Percentiles rank a stretch among this genome's conserved stretches.
phyloP scores from a whole-genome alignment of 2,797 vertebrate species.

The Jordanella pulchra region DNA sequence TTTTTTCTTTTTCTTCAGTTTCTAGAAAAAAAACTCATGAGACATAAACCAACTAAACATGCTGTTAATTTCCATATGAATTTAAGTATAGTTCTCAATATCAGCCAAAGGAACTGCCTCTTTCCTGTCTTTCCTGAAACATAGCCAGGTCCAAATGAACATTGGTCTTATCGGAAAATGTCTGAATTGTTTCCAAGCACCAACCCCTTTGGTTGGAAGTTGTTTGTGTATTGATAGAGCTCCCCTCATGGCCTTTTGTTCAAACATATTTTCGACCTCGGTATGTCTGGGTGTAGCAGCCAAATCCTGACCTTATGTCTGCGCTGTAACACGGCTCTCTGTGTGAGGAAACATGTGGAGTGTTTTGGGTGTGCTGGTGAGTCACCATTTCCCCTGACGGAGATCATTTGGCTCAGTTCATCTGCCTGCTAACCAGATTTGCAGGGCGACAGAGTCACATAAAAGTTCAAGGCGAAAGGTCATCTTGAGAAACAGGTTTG shows the following conservation, averaged over 20 bases:
- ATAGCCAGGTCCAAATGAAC: slow-evolving; percentile 22
- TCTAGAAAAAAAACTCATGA: neutral
- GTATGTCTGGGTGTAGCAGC: slow-evolving; percentile 37
- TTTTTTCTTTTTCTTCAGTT: neutral
- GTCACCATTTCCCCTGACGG: slow-evolving; percentile 47
- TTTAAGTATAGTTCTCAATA: neutral
- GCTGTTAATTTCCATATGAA: neutral
- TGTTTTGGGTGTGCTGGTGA: slow-evolving; percentile 42
- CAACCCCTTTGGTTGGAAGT: slow-evolving; percentile 14
- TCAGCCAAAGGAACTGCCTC: slow-evolving; percentile 1
- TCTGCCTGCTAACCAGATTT: slow-evolving; percentile 46
- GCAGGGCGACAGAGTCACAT: slow-evolving; percentile 39
- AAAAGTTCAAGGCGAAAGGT: slow-evolving; percentile 27
- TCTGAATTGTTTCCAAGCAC: slow-evolving; percentile 6
- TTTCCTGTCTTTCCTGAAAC: slow-evolving; percentile 12
- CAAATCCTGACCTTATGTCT: slow-evolving; percentile 37
- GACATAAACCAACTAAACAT: neutral
- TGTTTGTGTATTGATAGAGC: slow-evolving; percentile 37
- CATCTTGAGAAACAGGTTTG: slow-evolving; percentile 22
- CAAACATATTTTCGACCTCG: slow-evolving; percentile 38
- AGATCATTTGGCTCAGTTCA: slow-evolving; percentile 32
- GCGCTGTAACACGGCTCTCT: slow-evolving; percentile 3
- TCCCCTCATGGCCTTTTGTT: slow-evolving; percentile 45
- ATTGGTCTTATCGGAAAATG: slow-evolving; percentile 35
- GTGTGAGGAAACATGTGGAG: slow-evolving; percentile 15